Evolutionary conservation across 2,113 vertebrate species (phyloP).

Genomic region (Poecilia latipinna): DNA sequence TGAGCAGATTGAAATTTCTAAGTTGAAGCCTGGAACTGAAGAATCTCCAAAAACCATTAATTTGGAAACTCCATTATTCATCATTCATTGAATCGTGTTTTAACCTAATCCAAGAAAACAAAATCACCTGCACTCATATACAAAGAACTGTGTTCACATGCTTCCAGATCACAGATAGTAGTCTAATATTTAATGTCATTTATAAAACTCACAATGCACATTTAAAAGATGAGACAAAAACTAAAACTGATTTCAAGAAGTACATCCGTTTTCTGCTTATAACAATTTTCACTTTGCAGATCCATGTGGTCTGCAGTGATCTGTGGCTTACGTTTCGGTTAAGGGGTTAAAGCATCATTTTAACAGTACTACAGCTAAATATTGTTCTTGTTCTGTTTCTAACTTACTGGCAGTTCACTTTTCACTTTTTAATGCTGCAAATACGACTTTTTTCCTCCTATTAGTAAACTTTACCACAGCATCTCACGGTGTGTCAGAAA

Average conservation of each 20-base stretch:
- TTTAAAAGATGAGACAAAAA: background rate
- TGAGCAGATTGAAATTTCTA: conserved; percentile 27
- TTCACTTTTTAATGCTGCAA: conserved; percentile 10
- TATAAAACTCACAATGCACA: background rate
- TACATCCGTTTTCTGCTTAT: conserved; percentile 16
- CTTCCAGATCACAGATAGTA: background rate
- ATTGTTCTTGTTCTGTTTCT: conserved; percentile 26
- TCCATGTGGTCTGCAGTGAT: background rate
- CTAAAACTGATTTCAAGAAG: background rate
- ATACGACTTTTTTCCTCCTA: background rate
- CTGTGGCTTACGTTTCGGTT: conserved; percentile 14
- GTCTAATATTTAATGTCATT: background rate
- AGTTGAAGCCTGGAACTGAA: conserved; percentile 13
- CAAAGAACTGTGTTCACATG: background rate
- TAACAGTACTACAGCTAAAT: conserved; percentile 28
- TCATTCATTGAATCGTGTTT: conserved; percentile 9
- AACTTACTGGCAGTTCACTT: conserved; percentile 33
- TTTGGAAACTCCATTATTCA: conserved; percentile 18
- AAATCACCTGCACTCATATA: background rate
- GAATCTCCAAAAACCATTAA: conserved; percentile 4
- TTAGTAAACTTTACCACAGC: conserved; percentile 4
- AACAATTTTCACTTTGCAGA: conserved; percentile 3
- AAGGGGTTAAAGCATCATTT: conserved; percentile 26
- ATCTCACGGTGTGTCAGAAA: conserved; percentile 2
- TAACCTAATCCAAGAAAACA: conserved; percentile 2